Conservation (phyloP, 2,797 vertebrate genomes). For the Acridotheres tristis region DNA sequence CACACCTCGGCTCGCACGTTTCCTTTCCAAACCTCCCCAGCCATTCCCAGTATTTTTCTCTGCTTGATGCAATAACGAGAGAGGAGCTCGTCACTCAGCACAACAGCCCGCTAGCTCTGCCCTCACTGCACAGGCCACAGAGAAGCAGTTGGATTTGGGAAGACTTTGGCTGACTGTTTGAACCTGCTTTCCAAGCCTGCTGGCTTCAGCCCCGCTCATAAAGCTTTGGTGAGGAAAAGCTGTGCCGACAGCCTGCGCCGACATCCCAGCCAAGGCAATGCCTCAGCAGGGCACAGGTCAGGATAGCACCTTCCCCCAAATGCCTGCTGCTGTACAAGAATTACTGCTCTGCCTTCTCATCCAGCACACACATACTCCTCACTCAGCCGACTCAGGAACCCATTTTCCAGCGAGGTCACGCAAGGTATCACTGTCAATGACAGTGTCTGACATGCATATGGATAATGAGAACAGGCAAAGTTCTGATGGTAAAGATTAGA, state of each 20-base stretch:
- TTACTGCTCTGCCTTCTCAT: background rate
- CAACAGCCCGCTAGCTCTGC: background rate
- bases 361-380: background rate
- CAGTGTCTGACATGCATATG: background rate
- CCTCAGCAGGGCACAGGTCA: background rate
- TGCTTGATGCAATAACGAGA: background rate
- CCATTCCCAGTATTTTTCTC: background rate
- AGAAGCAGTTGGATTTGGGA: background rate
- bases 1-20: rapidly evolving
- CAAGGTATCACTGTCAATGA: background rate
- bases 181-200: background rate
- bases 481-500: background rate
- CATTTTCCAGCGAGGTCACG: rapidly evolving
- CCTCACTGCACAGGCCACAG: background rate
- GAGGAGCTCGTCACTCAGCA: background rate
- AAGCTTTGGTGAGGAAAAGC: background rate
- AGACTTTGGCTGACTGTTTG: background rate
- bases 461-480: background rate
- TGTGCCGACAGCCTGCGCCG: rapidly evolving
- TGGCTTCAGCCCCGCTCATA: background rate
- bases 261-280: background rate
- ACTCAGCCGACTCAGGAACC: background rate
- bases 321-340: rapidly evolving
- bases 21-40: background rate
- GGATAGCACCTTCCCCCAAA: background rate